phyloP scores from a whole-genome alignment of 2,113 vertebrate genomes.

The Megaptera novaeangliae region DNA sequence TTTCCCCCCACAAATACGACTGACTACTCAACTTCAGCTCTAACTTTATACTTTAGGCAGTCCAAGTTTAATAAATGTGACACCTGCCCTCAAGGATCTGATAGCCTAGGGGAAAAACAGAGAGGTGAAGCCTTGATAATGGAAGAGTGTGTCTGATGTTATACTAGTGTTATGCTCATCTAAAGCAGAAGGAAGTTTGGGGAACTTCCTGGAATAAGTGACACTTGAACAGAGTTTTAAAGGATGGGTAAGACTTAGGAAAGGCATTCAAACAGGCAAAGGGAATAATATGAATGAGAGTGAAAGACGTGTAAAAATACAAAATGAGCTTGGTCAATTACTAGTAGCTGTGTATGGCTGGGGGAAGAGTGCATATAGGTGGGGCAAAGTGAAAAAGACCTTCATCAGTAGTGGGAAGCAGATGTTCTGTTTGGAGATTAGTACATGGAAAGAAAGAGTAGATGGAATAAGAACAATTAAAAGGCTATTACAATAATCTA shows the following conservation, averaged over 20 bases:
- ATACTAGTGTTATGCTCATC: neutral
- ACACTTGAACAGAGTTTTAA: neutral
- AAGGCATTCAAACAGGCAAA: neutral
- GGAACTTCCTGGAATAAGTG: neutral
- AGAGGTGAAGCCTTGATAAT: neutral
- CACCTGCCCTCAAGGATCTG: neutral
- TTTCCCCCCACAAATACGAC: neutral
- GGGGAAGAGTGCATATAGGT: neutral
- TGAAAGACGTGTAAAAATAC: neutral
- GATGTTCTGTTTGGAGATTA: neutral
- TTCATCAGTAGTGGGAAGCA: fast-evolving
- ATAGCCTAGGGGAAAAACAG: neutral
- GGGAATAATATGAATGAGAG: neutral
- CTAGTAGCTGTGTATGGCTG: neutral
- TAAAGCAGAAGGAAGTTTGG: neutral
- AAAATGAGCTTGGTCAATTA: neutral
- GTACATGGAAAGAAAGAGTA: neutral
- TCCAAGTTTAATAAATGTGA: neutral
- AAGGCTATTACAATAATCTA: neutral
- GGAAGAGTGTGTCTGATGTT: neutral
- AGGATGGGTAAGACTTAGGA: neutral
- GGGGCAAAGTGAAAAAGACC: neutral
- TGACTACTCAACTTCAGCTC: neutral
- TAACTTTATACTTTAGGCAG: neutral
- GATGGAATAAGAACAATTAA: neutral